These are phyloP conservation scores for Todus mexicanus DNA, from an alignment of 2,797 vertebrate genomes.

Conservation along the genomic window DNA sequence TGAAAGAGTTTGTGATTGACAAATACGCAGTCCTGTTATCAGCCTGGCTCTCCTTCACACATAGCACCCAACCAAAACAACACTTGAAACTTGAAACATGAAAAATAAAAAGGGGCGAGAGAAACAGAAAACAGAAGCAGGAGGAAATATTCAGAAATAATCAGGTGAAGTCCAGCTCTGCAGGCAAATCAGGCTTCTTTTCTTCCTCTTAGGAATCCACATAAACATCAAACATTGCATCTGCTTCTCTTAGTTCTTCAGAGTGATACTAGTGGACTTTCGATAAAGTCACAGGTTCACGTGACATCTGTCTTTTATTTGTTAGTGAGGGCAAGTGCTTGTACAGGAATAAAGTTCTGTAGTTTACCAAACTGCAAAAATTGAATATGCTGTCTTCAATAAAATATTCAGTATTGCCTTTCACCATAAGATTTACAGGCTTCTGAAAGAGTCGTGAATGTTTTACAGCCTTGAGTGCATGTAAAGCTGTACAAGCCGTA, in stretches of 20 bases:
- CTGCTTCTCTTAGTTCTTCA: not conserved
- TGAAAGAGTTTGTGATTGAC: conserved; percentile 22
- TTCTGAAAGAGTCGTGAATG: not conserved
- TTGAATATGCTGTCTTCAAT: not conserved
- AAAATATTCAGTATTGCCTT: not conserved
- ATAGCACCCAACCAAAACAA: not conserved
- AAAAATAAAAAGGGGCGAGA: not conserved
- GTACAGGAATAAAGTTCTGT: not conserved
- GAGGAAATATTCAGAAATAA: not conserved
- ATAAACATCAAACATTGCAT: not conserved
- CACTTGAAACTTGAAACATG: not conserved
- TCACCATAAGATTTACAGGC: not conserved
- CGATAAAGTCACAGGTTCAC: not conserved
- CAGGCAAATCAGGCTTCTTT: not conserved
- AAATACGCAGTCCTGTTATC: not conserved
- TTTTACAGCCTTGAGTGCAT: not conserved
- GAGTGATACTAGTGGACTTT: not conserved
- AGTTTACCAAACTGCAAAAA: not conserved
- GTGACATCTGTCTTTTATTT: not conserved
- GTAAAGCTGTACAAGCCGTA: not conserved
- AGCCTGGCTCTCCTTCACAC: not conserved
- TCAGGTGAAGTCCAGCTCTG: not conserved
- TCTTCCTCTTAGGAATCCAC: not conserved
- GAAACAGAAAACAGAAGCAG: not conserved
- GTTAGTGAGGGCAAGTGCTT: not conserved